Evolutionary conservation across 2,888 invertebrate genomes (phyloP).

Genomic region (Drosophila lacicola): DNA sequence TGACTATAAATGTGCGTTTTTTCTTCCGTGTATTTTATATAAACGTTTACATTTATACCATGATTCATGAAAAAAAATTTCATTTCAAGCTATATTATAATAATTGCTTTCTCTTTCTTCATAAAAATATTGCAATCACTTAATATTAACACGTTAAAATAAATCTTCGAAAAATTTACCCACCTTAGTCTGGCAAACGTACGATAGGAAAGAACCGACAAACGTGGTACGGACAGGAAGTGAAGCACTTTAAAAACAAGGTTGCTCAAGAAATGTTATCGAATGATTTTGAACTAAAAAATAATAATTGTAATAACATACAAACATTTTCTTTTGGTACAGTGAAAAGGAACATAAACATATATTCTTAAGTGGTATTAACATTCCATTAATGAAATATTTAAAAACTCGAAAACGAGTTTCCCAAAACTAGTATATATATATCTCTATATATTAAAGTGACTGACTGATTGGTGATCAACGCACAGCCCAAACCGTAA

Average conservation of each 20-base stretch:
- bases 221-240: conserved; percentile 52
- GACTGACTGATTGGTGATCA: too few species aligned
- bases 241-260: conserved; percentile 4
- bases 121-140: conserved; percentile 11
- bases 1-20: too few species aligned
- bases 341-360: too few species aligned
- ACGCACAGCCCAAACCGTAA: too few species aligned
- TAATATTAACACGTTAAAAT: conserved; percentile 1
- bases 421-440: too few species aligned
- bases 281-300: background rate
- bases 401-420: too few species aligned
- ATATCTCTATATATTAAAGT: too few species aligned
- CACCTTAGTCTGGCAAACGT: conserved; percentile 71
- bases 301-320: background rate
- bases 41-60: too few species aligned
- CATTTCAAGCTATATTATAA: background rate
- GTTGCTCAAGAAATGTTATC: conserved; percentile 22
- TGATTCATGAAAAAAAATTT: too few species aligned
- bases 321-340: too few species aligned
- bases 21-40: background rate
- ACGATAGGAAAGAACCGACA: conserved; percentile 61
- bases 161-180: conserved; percentile 45
- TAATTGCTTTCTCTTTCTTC: background rate
- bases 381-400: too few species aligned
- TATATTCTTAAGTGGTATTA: too few species aligned